A percentile compares a stretch with the other conserved stretches of the same genome.
Evolutionary conservation across 23 tunicate genomes (phyloP).

Genomic region (Ascidia mentula): DNA sequence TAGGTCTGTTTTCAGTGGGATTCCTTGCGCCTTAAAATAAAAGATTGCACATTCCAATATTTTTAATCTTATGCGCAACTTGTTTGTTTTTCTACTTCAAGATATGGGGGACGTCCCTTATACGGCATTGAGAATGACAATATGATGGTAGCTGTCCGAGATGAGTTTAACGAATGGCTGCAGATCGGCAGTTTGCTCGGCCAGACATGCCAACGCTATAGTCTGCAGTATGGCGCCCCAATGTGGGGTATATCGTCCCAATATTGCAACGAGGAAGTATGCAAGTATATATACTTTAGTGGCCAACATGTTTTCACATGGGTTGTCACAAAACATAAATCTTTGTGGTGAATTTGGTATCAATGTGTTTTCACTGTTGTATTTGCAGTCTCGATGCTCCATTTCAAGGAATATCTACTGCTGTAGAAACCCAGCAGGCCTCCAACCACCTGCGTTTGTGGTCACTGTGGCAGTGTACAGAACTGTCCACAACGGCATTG

Average conservation of each 20-base stretch:
- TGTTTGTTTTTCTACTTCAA: not conserved
- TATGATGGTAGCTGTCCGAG: conserved; percentile 34
- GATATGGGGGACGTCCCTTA: conserved; percentile 50
- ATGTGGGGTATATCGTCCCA: conserved; percentile 35
- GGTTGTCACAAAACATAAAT: too few species aligned
- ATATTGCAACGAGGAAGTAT: not conserved
- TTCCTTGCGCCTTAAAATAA: too few species aligned
- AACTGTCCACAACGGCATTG: conserved; percentile 41
- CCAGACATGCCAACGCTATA: conserved; percentile 46
- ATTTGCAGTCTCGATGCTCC: not conserved
- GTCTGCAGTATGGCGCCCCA: conserved; percentile 43
- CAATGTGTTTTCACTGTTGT: not conserved
- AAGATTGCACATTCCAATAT: too few species aligned
- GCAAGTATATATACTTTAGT: not conserved
- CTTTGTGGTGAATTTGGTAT: too few species aligned
- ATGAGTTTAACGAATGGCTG: conserved; percentile 63
- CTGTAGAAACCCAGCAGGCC: not conserved
- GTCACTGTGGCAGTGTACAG: conserved; percentile 31
- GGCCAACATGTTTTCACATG: not conserved
- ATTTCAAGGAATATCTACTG: not conserved
- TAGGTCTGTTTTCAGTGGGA: too few species aligned
- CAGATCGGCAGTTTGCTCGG: conserved; percentile 53
- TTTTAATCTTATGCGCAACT: too few species aligned
- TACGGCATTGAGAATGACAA: conserved; percentile 46
- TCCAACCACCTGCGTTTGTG: not conserved